phyloP scores from a whole-genome alignment of 2,113 vertebrate species.

The Phaethornis superciliosus region DNA sequence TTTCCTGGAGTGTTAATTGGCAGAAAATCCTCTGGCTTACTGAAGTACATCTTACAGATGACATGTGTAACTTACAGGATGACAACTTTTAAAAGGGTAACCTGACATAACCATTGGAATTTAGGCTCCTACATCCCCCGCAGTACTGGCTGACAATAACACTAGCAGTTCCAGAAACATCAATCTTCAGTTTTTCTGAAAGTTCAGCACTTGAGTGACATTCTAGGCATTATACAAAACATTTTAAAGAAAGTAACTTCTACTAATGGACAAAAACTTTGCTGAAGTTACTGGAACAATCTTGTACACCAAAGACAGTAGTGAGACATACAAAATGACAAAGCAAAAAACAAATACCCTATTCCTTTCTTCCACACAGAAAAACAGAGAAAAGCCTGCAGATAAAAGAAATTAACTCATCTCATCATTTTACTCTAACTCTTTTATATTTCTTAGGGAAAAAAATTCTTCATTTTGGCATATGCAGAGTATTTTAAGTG shows the following conservation, averaged over 20 bases:
- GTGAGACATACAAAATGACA: not conserved
- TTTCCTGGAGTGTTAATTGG: not conserved
- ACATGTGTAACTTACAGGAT: not conserved
- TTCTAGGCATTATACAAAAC: not conserved
- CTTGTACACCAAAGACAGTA: not conserved
- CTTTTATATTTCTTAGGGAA: not conserved
- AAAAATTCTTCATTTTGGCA: not conserved
- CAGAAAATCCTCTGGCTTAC: not conserved
- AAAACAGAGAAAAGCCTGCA: not conserved
- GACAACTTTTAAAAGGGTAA: not conserved
- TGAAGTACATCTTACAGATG: not conserved
- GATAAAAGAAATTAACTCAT: not conserved
- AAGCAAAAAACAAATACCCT: not conserved
- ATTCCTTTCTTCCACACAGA: not conserved
- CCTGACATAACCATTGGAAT: not conserved
- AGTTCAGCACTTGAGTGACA: not conserved
- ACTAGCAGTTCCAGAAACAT: not conserved
- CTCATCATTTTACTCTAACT: not conserved
- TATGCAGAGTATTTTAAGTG: not conserved
- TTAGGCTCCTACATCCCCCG: not conserved
- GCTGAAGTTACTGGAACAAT: not conserved
- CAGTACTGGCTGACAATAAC: not conserved
- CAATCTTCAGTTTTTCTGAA: not conserved
- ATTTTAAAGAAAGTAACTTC: not conserved
- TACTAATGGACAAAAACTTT: not conserved